phyloP scores from a whole-genome alignment of 2,888 invertebrate genomes.

The Cryptocephalus moraei region DNA sequence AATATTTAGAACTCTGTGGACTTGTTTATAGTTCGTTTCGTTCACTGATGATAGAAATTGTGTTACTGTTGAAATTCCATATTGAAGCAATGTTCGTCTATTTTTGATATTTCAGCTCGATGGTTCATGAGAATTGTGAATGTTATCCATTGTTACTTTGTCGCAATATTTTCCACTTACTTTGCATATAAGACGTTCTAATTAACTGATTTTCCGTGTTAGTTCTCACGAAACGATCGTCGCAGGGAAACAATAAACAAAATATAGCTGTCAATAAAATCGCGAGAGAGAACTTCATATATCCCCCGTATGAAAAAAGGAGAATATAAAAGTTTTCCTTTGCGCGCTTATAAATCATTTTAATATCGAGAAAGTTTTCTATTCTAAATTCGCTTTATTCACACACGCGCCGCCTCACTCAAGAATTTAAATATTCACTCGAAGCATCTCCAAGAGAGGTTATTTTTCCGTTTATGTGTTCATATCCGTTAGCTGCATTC shows the following conservation, averaged over 20 bases:
- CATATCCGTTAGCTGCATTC: constrained; percentile 35
- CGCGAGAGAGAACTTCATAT: constrained; percentile 3
- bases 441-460: constrained; percentile 23
- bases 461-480: constrained; percentile 36
- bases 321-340: too few relatives aligned
- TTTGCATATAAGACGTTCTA: too few relatives aligned
- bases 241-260: background rate
- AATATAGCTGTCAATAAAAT: constrained; percentile 3
- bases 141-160: too few relatives aligned
- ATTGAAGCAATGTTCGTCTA: too few relatives aligned
- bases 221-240: background rate
- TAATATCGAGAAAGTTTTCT: constrained; percentile 15
- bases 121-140: too few relatives aligned
- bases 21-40: too few relatives aligned
- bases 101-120: too few relatives aligned
- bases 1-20: too few relatives aligned
- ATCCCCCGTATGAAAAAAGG: constrained; percentile 1
- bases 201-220: too few relatives aligned
- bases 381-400: constrained; percentile 20
- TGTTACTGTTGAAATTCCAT: too few relatives aligned
- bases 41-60: too few relatives aligned
- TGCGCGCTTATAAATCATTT: constrained; percentile 10
- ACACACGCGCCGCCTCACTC: constrained; percentile 19
- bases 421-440: constrained; percentile 31
- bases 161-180: too few relatives aligned